These are phyloP conservation scores for Diachasmimorpha longicaudata DNA, from an alignment of 1,140 invertebrate species.

Conservation along the genomic window DNA sequence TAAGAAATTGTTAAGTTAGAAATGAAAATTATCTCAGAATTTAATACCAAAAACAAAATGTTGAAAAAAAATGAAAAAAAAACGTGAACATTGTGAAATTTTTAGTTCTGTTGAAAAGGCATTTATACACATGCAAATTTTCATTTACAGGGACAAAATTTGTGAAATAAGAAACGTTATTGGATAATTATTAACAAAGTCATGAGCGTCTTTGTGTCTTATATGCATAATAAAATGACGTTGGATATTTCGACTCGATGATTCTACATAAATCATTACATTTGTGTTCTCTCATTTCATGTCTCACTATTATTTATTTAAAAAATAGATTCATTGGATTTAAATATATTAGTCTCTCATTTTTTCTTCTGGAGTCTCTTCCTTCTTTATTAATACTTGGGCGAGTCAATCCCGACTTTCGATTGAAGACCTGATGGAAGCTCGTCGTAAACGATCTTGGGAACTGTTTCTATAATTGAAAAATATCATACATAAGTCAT, in stretches of 20 bases:
- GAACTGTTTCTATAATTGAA: slow-evolving; percentile 77
- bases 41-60: slow-evolving; percentile 1
- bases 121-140: background rate
- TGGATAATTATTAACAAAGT: slow-evolving; percentile 5
- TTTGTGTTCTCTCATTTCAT: background rate
- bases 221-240: slow-evolving; percentile 7
- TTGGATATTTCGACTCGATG: background rate
- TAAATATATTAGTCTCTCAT: background rate
- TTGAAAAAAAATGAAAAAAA: background rate
- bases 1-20: slow-evolving; percentile 54
- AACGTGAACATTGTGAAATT: background rate
- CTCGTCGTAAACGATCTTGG: slow-evolving; percentile 79
- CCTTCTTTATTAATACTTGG: background rate
- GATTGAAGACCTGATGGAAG: slow-evolving; percentile 73
- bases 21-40: slow-evolving; percentile 16
- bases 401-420: slow-evolving; percentile 70
- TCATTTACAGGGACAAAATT: background rate
- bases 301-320: background rate
- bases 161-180: slow-evolving; percentile 13
- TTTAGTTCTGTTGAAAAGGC: background rate
- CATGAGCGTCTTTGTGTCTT: slow-evolving; percentile 6
- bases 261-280: background rate
- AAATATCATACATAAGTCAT: slow-evolving; percentile 21
- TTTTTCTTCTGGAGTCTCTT: background rate
- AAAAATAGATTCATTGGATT: background rate